These are phyloP conservation scores for Agrilus biguttatus DNA, from an alignment of 2,888 invertebrate genomes.

Conservation along the genomic window DNA sequence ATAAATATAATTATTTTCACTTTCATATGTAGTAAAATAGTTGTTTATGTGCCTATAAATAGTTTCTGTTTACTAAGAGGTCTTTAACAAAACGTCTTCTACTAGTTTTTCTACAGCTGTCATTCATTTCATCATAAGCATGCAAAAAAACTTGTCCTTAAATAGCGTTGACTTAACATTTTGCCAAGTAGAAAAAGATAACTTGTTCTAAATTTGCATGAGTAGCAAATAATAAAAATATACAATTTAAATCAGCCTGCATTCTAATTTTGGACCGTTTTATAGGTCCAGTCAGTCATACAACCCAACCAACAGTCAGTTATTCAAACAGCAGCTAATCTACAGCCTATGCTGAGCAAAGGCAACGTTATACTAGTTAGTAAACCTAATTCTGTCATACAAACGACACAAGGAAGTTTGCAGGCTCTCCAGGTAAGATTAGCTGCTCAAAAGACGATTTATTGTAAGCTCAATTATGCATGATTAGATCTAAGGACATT, in stretches of 20 bases:
- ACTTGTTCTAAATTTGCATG: too few species aligned
- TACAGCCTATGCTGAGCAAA: constrained; percentile 72
- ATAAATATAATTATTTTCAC: too few species aligned
- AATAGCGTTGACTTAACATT: not conserved
- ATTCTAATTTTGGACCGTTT: constrained; percentile 11
- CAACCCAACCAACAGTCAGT: constrained; percentile 93
- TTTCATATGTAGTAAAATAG: too few species aligned
- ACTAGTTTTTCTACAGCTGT: too few species aligned
- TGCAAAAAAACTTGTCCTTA: not conserved
- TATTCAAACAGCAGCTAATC: constrained; percentile 82
- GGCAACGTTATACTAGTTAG: constrained; percentile 80
- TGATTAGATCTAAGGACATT: too few species aligned
- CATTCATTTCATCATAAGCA: not conserved
- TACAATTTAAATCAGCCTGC: not conserved
- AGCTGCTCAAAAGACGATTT: not conserved
- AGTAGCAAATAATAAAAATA: too few species aligned
- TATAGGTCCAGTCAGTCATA: constrained; percentile 87
- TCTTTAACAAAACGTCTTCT: too few species aligned
- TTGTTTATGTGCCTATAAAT: too few species aligned
- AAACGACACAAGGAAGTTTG: constrained; percentile 76
- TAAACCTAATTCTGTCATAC: constrained; percentile 85
- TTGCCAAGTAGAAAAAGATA: too few species aligned
- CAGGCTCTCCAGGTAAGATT: constrained; percentile 66
- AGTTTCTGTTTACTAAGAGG: too few species aligned
- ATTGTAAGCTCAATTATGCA: too few species aligned